Evolutionary conservation across 2,113 vertebrate species (phyloP), one percentile per base, ranked within the genome.

Genomic region (Ctenodactylus gundi): DNA sequence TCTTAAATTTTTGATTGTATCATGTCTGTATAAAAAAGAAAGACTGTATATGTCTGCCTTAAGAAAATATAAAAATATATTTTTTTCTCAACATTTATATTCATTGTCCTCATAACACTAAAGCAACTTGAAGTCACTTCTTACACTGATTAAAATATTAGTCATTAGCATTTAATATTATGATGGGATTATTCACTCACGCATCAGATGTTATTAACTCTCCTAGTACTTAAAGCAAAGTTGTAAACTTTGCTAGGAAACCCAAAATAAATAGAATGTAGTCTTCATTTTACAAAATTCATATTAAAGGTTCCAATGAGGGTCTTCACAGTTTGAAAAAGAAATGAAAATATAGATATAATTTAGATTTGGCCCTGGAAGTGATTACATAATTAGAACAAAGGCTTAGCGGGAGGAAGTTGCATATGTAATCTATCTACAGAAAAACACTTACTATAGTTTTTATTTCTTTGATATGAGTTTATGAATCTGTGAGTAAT

Each of bases 401-500:
- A 49, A 6, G 4, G 7, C 7, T 89, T 41, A 36, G n/a, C 78
- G 10, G 8, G 29, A 68, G 41, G 27, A 4, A 9, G 20, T 7
- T 60, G 7, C 14, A 58, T 62, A 21, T 82, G 25, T 60, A 51
- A 94, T n/a, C n/a, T n/a, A 17, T 4, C 44, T 68, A 68, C 31
- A 60, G 41, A 53, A 82, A 93, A 96, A 72, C 9, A 44, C 72
- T 5, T 51, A 21, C 1, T 34, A 6, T 4, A 78, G 36, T 84
- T 92, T 92, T 12, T 78, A 92, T 68, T 83, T 95, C n/a, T 75
- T 10, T 68, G 70, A 94, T 18, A 94, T 68, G 78, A 62, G n/a
- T 95, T 64, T 9, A 62, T 83, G 53, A 94, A 90, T 3, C 55
- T 51, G 68, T 68, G 10, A 58, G 10, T 44, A 82, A 46, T 82